Percentiles rank a stretch among this genome's conserved stretches.
phyloP scores from a whole-genome alignment of 2,797 vertebrate species.

The Aeoliscus strigatus region DNA sequence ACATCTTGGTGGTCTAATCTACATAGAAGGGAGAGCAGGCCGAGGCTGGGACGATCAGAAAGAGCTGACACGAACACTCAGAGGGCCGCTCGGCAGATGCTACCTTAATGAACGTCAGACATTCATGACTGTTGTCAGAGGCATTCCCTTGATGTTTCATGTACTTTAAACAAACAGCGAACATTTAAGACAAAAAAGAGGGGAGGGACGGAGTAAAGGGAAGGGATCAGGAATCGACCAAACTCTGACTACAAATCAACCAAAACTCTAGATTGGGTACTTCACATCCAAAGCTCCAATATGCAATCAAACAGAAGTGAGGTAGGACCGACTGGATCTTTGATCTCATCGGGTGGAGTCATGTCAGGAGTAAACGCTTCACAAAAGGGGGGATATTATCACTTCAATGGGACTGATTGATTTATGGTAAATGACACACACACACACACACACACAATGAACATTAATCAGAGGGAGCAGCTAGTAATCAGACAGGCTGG shows the following conservation, averaged over 20 bases:
- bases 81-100: constrained; percentile 10
- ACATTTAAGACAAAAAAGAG: too few relatives aligned
- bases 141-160: too few relatives aligned
- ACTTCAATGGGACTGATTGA: constrained; percentile 68
- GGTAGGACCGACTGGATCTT: too few relatives aligned
- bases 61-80: constrained; percentile 18
- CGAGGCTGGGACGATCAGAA: constrained; percentile 15
- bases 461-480: constrained; percentile 64
- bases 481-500: constrained; percentile 59
- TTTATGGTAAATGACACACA: constrained; percentile 27
- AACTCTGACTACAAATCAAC: too few relatives aligned
- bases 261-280: too few relatives aligned
- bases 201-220: too few relatives aligned
- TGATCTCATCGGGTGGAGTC: constrained; percentile 34
- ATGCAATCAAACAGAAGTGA: constrained; percentile 26
- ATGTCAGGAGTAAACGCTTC: constrained; percentile 41
- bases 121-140: constrained; percentile 8
- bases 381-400: constrained; percentile 53
- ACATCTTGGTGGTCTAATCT: constrained; percentile 18
- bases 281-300: constrained; percentile 17
- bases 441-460: constrained; percentile 38
- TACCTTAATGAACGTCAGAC: constrained; percentile 36
- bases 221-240: too few relatives aligned
- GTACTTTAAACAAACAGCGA: too few relatives aligned
- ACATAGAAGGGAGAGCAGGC: constrained; percentile 16